These are phyloP conservation scores for Phainopepla nitens DNA, from an alignment of 2,113 vertebrate genomes.

Conservation along the genomic window DNA sequence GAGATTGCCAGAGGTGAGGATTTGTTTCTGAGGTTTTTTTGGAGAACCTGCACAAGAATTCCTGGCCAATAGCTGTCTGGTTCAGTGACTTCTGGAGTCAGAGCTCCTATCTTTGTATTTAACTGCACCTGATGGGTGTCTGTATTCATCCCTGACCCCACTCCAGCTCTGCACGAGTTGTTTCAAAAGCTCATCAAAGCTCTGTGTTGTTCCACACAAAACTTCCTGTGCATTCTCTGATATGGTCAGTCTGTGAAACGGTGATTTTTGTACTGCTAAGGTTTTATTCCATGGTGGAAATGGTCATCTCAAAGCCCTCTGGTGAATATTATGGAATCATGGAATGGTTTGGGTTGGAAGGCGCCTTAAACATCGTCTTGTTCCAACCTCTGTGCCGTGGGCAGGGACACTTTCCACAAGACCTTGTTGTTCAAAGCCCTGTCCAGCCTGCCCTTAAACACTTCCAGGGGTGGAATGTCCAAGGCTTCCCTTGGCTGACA, in stretches of 20 bases:
- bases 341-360: neutral
- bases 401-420: neutral
- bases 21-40: neutral
- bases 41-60: neutral
- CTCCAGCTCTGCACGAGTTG: fast-evolving
- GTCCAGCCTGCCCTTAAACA: neutral
- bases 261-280: fast-evolving
- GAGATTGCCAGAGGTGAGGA: neutral
- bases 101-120: neutral
- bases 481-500: neutral
- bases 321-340: neutral
- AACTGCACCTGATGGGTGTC: neutral
- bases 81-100: neutral
- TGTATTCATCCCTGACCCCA: neutral
- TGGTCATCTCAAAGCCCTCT: neutral
- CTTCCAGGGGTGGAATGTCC: neutral
- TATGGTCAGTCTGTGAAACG: neutral
- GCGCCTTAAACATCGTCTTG: too few species aligned
- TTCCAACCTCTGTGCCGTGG: neutral
- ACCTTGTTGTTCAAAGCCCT: neutral
- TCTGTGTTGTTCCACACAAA: neutral
- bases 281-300: neutral
- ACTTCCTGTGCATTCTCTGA: neutral
- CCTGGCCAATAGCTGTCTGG: neutral
- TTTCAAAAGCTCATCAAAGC: neutral